These are phyloP conservation scores for Archips crataeganus DNA, from an alignment of 2,888 invertebrate genomes.

Conservation along the genomic window DNA sequence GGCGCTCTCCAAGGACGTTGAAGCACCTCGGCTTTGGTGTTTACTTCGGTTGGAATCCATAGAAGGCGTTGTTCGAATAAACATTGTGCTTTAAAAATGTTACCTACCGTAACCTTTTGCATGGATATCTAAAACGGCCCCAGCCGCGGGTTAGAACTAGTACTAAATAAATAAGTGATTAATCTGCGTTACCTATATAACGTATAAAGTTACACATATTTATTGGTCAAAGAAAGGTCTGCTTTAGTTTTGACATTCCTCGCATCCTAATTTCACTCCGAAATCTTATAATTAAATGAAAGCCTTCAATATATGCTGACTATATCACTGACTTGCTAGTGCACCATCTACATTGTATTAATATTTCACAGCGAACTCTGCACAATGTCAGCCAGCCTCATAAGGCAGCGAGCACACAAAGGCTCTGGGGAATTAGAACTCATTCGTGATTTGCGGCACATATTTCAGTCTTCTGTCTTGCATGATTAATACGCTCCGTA, in stretches of 20 bases:
- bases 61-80: too few species aligned
- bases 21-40: too few species aligned
- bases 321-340: constrained; percentile 14
- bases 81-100: too few species aligned
- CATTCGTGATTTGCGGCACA: constrained; percentile 34
- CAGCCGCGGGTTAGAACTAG: too few species aligned
- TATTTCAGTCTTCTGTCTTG: constrained; percentile 31
- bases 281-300: constrained; percentile 18
- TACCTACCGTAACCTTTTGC: too few species aligned
- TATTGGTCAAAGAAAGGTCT: background rate
- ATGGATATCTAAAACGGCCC: too few species aligned
- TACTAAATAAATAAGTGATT: too few species aligned
- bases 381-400: constrained; percentile 44
- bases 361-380: constrained; percentile 52
- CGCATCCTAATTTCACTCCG: constrained; percentile 8
- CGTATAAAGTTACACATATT: background rate
- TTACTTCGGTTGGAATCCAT: too few species aligned
- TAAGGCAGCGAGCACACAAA: constrained; percentile 18
- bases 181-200: too few species aligned
- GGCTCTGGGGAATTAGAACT: constrained; percentile 32
- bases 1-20: too few species aligned
- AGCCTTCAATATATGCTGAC: constrained; percentile 25
- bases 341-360: constrained; percentile 35
- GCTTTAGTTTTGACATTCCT: background rate
- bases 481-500: constrained; percentile 32